These are phyloP conservation scores for Botrylloides violaceus DNA, from an alignment of 23 tunicate genomes.

Conservation along the genomic window DNA sequence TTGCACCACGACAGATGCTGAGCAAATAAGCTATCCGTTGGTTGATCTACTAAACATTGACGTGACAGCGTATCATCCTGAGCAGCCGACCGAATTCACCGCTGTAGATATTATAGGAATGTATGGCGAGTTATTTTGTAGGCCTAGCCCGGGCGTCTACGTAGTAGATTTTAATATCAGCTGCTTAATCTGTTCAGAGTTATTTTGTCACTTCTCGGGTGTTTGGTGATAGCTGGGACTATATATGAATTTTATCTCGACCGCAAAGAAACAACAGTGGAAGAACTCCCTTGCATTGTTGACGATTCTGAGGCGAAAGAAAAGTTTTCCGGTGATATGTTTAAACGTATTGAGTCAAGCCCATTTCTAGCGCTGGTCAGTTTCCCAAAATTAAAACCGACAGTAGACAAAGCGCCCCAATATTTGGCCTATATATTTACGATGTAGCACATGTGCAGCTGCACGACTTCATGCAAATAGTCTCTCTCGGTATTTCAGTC, in stretches of 20 bases:
- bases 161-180: background rate
- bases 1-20: background rate
- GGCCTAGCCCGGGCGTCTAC: background rate
- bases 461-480: too few species aligned
- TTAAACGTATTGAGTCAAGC: too few species aligned
- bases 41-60: background rate
- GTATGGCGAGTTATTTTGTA: background rate
- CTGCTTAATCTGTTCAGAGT: background rate
- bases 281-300: background rate
- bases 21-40: background rate
- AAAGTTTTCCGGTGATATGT: too few species aligned
- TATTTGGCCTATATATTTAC: too few species aligned
- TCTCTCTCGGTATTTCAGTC: too few species aligned
- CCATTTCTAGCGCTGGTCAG: too few species aligned
- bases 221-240: background rate
- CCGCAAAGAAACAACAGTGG: background rate
- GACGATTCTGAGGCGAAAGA: too few species aligned
- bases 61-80: slow-evolving; percentile 12
- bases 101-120: slow-evolving; percentile 4
- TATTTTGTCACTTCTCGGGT: background rate
- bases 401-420: too few species aligned
- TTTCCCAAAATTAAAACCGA: too few species aligned
- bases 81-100: slow-evolving; percentile 1
- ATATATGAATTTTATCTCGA: background rate
- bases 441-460: too few species aligned